Evolutionary conservation across 2,797 vertebrate genomes (phyloP).

Genomic region (Xerus rutilus): DNA sequence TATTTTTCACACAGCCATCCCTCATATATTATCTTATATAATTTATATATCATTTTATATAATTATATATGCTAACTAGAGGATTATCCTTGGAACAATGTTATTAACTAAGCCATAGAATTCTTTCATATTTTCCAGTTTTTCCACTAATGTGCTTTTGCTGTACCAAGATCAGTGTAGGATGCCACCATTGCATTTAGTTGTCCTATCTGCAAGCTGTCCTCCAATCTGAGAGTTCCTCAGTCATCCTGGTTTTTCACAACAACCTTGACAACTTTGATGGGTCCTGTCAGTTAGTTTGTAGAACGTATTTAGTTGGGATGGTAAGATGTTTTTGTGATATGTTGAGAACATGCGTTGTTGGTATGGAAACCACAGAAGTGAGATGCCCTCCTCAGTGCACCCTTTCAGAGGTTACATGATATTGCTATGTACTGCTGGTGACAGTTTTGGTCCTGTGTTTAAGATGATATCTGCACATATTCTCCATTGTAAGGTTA

Average conservation of each 20-base stretch:
- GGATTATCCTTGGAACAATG: neutral
- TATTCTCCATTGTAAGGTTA: neutral
- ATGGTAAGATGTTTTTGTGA: neutral
- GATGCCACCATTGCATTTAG: neutral
- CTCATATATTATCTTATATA: neutral
- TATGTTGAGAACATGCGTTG: neutral
- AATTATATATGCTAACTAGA: neutral
- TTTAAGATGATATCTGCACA: neutral
- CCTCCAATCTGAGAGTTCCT: neutral
- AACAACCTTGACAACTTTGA: neutral
- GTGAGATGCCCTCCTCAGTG: neutral
- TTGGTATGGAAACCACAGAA: neutral
- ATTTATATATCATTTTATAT: neutral
- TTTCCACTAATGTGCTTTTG: neutral
- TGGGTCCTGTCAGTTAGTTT: neutral
- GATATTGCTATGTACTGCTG: neutral
- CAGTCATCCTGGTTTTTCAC: neutral
- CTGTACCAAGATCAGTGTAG: neutral
- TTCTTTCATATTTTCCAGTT: neutral
- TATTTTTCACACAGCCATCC: neutral
- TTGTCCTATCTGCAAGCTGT: neutral
- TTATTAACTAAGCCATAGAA: neutral
- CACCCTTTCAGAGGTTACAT: neutral
- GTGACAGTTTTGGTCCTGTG: neutral
- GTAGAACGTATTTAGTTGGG: neutral